A percentile compares a stretch with the other conserved stretches of the same genome.
phyloP scores from a whole-genome alignment of 2,797 vertebrate genomes.

The Pseudotriccus pelzelni region DNA sequence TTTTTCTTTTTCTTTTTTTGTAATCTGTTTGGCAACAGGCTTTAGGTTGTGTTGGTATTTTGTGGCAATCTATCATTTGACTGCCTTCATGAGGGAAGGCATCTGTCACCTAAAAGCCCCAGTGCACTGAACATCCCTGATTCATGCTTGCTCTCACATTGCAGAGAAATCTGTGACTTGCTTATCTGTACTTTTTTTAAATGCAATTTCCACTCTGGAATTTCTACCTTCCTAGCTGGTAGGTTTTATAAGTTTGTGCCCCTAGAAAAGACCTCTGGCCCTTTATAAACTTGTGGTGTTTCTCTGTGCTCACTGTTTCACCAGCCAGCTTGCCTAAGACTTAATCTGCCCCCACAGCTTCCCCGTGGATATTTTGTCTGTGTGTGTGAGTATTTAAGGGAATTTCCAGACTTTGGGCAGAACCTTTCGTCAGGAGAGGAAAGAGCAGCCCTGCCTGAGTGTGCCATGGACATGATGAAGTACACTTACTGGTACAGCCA shows the following conservation, averaged over 20 bases:
- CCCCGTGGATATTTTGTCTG: neutral
- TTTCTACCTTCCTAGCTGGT: neutral
- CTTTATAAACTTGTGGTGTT: neutral
- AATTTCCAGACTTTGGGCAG: neutral
- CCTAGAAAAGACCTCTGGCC: neutral
- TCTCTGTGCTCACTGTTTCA: neutral
- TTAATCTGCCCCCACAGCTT: neutral
- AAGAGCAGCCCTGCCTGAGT: neutral
- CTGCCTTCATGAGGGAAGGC: neutral
- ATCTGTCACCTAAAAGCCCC: neutral
- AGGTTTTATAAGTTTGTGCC: neutral
- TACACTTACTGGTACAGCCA: neutral
- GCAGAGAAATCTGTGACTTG: neutral
- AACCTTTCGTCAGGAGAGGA: neutral
- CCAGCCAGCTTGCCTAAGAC: neutral
- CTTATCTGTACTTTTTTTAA: neutral
- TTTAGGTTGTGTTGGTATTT: neutral
- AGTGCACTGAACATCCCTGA: neutral
- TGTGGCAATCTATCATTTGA: neutral
- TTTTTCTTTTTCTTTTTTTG: neutral
- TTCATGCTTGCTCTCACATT: neutral
- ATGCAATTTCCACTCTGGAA: neutral
- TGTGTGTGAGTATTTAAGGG: neutral
- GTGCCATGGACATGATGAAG: neutral
- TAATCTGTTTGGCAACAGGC: neutral